Evolutionary conservation across 2,888 invertebrate species (phyloP), one percentile per base, ranked within the genome.

Genomic region (Eupithecia subfuscata): DNA sequence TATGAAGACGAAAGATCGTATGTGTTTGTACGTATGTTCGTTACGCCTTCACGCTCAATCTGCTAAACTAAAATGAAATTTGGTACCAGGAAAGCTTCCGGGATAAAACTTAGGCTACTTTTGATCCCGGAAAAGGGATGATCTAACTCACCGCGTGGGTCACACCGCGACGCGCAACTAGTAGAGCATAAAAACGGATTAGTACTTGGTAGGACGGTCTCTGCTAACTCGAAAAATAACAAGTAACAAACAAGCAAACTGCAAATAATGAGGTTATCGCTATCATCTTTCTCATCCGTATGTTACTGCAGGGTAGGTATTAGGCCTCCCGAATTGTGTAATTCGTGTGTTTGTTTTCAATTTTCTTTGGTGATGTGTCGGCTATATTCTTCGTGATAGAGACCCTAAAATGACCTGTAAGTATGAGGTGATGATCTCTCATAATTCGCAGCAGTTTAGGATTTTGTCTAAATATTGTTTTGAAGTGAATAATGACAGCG

Each of bases 401-500:
- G 65, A 18, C 37, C 34, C 65, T 34, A 18, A 18, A 65, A 65
- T 65, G 9, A 65, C 37, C 30, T 30, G 14, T 37, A 65, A 34
- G 65, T 37, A 56, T 56, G 11, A 52, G n/a, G 48, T 7, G 48
- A 11, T n/a, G 30, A 34, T 37, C 65, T 18, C 34, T 34, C 2
- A 65, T 65, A 65, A 65, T 65, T 65, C 37, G 8, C 65, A 63
- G 16, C 30, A 63, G 63, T 63, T 63, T 63, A 14, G 63, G 30
- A 37, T 64, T 45, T 11, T 71, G 37, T 63, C 34, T 18, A 37
- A 64, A 16, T 70, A 70, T 70, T 72, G 69, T 75, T 69, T 64
- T 48, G 22, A 34, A 52, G 40, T 70, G 60, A 43, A 43, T 74
- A 74, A 74, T 71, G 48, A 69, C 71, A 25, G 16, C 63, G 63